These are phyloP conservation scores for Cabera pusaria DNA, from an alignment of 2,888 invertebrate species.

Conservation along the genomic window DNA sequence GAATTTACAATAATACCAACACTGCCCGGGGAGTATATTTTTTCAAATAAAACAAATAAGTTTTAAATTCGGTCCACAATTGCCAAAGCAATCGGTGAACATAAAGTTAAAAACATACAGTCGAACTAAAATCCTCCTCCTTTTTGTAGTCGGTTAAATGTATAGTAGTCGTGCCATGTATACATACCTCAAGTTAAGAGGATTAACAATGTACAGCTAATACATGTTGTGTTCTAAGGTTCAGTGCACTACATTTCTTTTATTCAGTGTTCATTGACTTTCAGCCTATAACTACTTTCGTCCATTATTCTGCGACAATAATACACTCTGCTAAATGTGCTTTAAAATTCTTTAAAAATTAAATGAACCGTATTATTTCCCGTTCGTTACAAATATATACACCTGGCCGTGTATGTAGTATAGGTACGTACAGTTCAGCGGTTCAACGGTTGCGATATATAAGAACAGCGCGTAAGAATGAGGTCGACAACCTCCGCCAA, in stretches of 20 bases:
- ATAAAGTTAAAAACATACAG: too few relatives aligned
- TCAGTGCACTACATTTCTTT: conserved; percentile 22
- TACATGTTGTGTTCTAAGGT: conserved; percentile 10
- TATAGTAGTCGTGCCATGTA: too few relatives aligned
- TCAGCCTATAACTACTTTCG: conserved; percentile 23
- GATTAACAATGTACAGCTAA: conserved; percentile 10
- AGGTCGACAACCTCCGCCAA: conserved; percentile 66
- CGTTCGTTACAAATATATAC: conserved; percentile 59
- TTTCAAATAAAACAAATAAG: too few relatives aligned
- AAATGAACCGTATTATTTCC: conserved; percentile 79
- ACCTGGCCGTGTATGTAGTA: conserved; percentile 29
- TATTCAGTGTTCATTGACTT: conserved; percentile 24
- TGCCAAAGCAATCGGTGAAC: too few relatives aligned
- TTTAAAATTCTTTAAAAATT: conserved; percentile 52
- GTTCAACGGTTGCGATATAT: conserved; percentile 63
- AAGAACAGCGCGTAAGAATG: conserved; percentile 52
- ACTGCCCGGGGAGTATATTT: too few relatives aligned
- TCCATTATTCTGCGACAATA: conserved; percentile 18
- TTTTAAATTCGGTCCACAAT: too few relatives aligned
- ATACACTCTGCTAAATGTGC: conserved; percentile 21
- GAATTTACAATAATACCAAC: too few relatives aligned
- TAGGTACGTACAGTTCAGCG: conserved; percentile 58
- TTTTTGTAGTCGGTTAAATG: too few relatives aligned
- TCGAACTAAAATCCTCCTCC: too few relatives aligned
- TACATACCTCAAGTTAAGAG: conserved; percentile 3